Evolutionary conservation across 2,797 vertebrate genomes (phyloP).

Genomic region (Ptychobarbus kaznakovi): DNA sequence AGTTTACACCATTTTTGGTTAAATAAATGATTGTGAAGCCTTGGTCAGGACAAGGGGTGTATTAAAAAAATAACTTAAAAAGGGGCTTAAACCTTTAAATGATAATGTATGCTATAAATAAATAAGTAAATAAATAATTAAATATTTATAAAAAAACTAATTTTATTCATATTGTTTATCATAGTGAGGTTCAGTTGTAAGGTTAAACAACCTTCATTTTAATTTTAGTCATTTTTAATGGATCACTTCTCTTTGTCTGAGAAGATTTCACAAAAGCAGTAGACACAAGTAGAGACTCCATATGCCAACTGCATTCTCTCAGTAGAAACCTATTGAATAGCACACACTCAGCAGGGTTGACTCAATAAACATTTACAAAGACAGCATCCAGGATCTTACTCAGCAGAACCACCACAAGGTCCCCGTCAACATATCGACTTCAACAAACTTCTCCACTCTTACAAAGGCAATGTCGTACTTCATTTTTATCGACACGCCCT

Average conservation of each 20-base stretch:
- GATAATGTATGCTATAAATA: too few species aligned
- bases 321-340: constrained; percentile 16
- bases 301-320: constrained; percentile 18
- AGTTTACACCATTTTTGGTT: too few species aligned
- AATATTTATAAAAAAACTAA: too few species aligned
- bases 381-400: constrained; percentile 31
- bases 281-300: constrained; percentile 32
- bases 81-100: too few species aligned
- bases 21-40: too few species aligned
- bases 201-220: not conserved
- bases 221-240: not conserved
- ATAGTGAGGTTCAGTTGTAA: not conserved
- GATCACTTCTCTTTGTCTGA: not conserved
- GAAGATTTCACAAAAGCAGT: not conserved
- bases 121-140: too few species aligned
- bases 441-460: not conserved
- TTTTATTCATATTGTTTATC: too few species aligned
- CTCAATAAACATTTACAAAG: constrained; percentile 47
- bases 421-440: constrained; percentile 31
- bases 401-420: constrained; percentile 43
- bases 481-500: constrained; percentile 5
- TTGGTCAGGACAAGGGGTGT: too few species aligned
- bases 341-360: constrained; percentile 40
- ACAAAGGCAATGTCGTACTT: not conserved
- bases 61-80: too few species aligned